Conservation (phyloP, 1,140 invertebrate genomes). For the Papilio xuthus region DNA sequence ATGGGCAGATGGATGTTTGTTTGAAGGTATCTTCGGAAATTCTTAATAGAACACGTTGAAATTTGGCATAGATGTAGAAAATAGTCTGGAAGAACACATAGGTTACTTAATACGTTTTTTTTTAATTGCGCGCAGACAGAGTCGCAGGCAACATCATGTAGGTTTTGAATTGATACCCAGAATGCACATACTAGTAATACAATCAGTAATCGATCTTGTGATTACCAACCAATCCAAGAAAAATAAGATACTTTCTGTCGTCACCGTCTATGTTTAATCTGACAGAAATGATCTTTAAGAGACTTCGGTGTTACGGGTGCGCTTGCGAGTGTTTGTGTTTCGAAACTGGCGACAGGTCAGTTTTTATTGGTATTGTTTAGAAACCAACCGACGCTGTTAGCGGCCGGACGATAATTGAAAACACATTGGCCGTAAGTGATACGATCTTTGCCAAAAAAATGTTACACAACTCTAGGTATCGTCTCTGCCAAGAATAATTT, state of each 20-base stretch:
- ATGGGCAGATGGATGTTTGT: too few species aligned
- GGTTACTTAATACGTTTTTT: too few species aligned
- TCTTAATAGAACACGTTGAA: too few species aligned
- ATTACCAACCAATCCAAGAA: neutral
- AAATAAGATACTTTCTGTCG: conserved; percentile 1
- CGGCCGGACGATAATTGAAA: conserved; percentile 59
- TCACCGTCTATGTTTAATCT: conserved; percentile 13
- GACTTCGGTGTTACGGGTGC: conserved; percentile 1
- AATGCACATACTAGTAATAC: neutral
- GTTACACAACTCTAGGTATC: conserved; percentile 44
- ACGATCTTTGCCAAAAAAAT: conserved; percentile 49
- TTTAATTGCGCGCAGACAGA: too few species aligned
- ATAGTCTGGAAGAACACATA: too few species aligned
- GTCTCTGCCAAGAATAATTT: neutral
- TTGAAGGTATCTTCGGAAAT: too few species aligned
- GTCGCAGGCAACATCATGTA: too few species aligned
- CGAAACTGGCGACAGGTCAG: conserved; percentile 40
- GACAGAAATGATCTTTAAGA: conserved; percentile 8
- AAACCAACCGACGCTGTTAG: conserved; percentile 54
- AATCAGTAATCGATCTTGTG: neutral
- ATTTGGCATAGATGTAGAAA: too few species aligned
- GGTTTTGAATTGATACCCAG: too few species aligned
- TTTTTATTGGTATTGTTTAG: conserved; percentile 55
- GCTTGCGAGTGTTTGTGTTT: conserved; percentile 27
- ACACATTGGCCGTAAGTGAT: conserved; percentile 54